Conservation (phyloP, 2,113 vertebrate species). For the Eidolon helvum region DNA sequence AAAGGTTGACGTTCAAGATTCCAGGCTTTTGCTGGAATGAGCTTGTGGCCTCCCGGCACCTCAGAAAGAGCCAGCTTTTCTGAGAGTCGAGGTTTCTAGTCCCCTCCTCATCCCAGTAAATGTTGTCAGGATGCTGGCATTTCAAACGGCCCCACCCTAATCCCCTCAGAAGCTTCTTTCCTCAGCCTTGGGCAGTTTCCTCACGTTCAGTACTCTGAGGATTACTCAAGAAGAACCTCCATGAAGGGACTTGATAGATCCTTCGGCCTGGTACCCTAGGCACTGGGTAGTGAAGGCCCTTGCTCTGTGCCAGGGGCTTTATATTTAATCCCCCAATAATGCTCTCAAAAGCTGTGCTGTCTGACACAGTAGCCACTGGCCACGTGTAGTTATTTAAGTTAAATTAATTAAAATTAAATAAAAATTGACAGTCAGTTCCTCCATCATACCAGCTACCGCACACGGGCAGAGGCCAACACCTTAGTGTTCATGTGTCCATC, state of each 20-base stretch:
- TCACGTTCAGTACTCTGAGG: not conserved
- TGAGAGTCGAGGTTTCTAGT: not conserved
- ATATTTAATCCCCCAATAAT: not conserved
- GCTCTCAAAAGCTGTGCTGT: not conserved
- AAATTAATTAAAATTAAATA: not conserved
- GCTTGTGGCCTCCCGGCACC: not conserved
- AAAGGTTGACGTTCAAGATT: not conserved
- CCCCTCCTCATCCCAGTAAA: not conserved
- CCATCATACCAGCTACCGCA: not conserved
- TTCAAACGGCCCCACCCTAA: not conserved
- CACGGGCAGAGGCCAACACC: too few relatives aligned
- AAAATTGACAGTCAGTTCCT: not conserved
- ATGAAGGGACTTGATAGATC: rapidly evolving
- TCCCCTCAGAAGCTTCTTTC: not conserved
- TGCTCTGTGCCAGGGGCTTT: not conserved
- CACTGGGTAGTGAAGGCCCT: rapidly evolving
- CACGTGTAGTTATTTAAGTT: not conserved
- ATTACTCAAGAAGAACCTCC: not conserved
- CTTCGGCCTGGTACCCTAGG: not conserved
- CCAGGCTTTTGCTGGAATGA: not conserved
- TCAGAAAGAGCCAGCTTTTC: not conserved
- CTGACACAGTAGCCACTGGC: rapidly evolving
- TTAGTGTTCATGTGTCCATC: not conserved
- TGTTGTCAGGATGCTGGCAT: not conserved
- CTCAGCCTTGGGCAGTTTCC: not conserved